Base-by-base conservation (phyloP, 2,113 vertebrate species). In the Accipiter virgatus region DNA sequence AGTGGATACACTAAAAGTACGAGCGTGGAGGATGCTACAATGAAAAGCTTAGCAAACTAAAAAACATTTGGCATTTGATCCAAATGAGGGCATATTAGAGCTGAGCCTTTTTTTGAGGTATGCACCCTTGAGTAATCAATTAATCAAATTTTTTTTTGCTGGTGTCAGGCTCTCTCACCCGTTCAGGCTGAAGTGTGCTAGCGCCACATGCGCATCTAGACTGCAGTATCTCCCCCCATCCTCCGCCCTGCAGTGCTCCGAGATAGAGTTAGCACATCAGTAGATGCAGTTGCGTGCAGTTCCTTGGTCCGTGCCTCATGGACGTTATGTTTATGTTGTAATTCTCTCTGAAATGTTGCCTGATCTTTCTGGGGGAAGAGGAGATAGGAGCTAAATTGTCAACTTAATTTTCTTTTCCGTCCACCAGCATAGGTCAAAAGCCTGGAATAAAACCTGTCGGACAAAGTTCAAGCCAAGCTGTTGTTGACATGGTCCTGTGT, bases 371-470 rank as follows among this genome's bases (percentile, higher is more conserved):
- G 40, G 27, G 43, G 45, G 43, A 89, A 90, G 62, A 90, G 70
- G 70, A 85, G 66, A 50, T 79, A 85, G 84, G 56, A 91, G 65
- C 78, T 93, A n/a, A 81, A 40, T 5, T 65, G 91, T 88, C 86
- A 66, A 1, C 58, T 85, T 67, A n/a, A 63, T 92, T 92, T 81
- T 81, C 71, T 11, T 14, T 63, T 40, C 63, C 42, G 42, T 61
- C 72, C 25, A 0, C 0, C 4, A 93, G 71, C 34, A 7, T 40
- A 48, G 90, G 96, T 92, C 94, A 92, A 38, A 81, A 88, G 62
- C 48, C 83, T 95, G 91, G 88, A 94, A 81, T 93, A 75, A 94
- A 95, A 95, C 65, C 56, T 84, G 72, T 84, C 52, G 80, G 94
- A 66, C 93, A 95, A 92, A 95, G 95, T 88, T 95, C 92, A 95